A percentile compares a stretch with the other conserved stretches of the same genome.
Evolutionary conservation across 64 coral and sea anemone species (phyloP).

Genomic region (Montipora cactus): DNA sequence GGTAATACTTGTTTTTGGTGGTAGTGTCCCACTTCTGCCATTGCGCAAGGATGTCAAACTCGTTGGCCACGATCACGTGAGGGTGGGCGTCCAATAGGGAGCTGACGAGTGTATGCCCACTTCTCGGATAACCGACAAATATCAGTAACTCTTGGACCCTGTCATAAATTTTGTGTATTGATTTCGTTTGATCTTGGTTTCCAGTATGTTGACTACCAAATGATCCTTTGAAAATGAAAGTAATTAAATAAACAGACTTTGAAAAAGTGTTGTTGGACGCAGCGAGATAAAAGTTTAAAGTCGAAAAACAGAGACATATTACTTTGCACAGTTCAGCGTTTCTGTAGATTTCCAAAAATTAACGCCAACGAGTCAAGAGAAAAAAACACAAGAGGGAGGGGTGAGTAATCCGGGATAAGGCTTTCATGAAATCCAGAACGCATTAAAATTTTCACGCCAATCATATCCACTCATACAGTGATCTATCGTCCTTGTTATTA

Average conservation of each 20-base stretch:
- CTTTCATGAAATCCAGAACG: too few species aligned
- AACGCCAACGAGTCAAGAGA: too few species aligned
- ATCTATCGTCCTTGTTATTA: too few species aligned
- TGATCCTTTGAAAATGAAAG: not conserved
- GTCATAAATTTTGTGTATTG: conserved; percentile 60
- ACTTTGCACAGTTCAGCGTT: too few species aligned
- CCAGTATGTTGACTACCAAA: not conserved
- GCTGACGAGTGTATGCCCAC: conserved; percentile 88
- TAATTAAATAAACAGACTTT: not conserved
- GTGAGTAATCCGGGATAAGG: too few species aligned
- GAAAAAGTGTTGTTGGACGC: too few species aligned
- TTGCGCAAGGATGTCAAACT: conserved; percentile 79
- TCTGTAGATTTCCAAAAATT: too few species aligned
- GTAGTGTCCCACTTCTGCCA: conserved; percentile 74
- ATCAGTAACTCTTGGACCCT: conserved; percentile 76
- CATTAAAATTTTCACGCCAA: too few species aligned
- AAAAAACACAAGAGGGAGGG: too few species aligned
- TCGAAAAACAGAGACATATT: too few species aligned
- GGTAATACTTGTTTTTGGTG: conserved; percentile 79
- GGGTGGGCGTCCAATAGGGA: conserved; percentile 95
- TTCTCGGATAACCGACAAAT: conserved; percentile 95
- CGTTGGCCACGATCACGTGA: conserved; percentile 83
- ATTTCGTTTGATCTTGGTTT: not conserved
- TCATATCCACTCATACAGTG: too few species aligned
- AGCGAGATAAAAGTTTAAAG: too few species aligned